Conservation (phyloP, 2,113 vertebrate genomes). For the Oxyruncus cristatus region DNA sequence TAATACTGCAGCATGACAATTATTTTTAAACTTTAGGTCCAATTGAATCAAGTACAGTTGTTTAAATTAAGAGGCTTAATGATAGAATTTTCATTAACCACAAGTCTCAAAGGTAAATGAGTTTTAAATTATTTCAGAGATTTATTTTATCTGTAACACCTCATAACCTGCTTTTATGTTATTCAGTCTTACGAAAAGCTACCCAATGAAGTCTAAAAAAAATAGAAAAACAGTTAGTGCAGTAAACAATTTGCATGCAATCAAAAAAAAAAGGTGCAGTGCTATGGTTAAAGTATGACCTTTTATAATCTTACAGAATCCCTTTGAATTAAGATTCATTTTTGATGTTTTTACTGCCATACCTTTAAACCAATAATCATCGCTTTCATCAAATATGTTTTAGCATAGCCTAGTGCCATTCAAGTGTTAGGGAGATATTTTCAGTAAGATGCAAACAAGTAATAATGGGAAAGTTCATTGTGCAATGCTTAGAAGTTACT, state of each 20-base stretch:
- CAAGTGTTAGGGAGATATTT: not conserved
- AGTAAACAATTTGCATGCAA: not conserved
- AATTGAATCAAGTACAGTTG: not conserved
- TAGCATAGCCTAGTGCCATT: not conserved
- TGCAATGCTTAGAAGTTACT: not conserved
- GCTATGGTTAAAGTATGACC: not conserved
- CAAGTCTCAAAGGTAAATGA: constrained; percentile 6
- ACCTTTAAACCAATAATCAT: not conserved
- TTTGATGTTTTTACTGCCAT: not conserved
- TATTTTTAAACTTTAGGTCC: not conserved
- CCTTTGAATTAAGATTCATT: not conserved
- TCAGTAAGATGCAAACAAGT: not conserved
- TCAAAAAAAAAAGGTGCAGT: not conserved
- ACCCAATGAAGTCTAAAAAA: not conserved
- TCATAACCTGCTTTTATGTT: constrained; percentile 10
- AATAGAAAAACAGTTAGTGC: not conserved
- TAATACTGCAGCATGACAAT: not conserved
- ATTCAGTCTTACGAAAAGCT: not conserved
- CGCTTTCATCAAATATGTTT: not conserved
- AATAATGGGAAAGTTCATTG: not conserved
- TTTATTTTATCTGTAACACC: constrained; percentile 19
- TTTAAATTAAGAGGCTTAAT: constrained; percentile 37
- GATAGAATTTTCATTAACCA: constrained; percentile 34
- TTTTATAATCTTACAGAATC: not conserved
- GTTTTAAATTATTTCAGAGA: not conserved